Percentiles rank a stretch among this genome's conserved stretches.
phyloP scores from a whole-genome alignment of 2,888 invertebrate species.

The Reticulitermes lucifugus region DNA sequence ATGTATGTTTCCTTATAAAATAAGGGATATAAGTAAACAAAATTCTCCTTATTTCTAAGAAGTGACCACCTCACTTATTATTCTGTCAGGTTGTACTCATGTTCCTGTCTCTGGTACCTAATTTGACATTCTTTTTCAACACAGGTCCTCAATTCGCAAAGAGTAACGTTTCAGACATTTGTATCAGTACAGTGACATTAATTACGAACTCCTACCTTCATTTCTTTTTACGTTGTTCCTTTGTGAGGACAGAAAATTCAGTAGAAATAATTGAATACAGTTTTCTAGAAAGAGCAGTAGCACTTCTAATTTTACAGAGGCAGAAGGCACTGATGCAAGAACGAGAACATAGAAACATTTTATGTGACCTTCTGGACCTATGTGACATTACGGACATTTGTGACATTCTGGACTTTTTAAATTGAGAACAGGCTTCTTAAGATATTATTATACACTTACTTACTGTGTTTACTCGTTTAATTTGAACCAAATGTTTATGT shows the following conservation, averaged over 20 bases:
- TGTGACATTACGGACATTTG: not conserved
- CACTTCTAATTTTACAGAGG: not conserved
- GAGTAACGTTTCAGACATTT: not conserved
- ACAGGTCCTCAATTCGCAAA: not conserved
- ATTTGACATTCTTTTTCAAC: no score
- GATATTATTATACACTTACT: not conserved
- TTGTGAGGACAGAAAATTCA: not conserved
- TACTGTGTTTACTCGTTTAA: not conserved
- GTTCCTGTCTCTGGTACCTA: no score
- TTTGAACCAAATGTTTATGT: slow-evolving; percentile 3
- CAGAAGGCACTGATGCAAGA: not conserved
- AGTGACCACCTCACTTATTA: no score
- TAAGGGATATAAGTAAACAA: no score
- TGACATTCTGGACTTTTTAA: not conserved
- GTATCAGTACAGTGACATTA: not conserved
- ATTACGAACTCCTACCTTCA: not conserved
- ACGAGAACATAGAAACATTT: not conserved
- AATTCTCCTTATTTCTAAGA: no score
- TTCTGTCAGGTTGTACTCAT: no score
- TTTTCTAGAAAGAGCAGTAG: not conserved
- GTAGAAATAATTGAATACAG: not conserved
- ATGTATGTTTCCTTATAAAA: no score
- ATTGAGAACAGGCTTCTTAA: not conserved
- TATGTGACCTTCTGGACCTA: no score
- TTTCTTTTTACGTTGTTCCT: not conserved